These are phyloP conservation scores for Aspidiotus rigidus DNA, from an alignment of 2,888 invertebrate species.

Conservation along the genomic window DNA sequence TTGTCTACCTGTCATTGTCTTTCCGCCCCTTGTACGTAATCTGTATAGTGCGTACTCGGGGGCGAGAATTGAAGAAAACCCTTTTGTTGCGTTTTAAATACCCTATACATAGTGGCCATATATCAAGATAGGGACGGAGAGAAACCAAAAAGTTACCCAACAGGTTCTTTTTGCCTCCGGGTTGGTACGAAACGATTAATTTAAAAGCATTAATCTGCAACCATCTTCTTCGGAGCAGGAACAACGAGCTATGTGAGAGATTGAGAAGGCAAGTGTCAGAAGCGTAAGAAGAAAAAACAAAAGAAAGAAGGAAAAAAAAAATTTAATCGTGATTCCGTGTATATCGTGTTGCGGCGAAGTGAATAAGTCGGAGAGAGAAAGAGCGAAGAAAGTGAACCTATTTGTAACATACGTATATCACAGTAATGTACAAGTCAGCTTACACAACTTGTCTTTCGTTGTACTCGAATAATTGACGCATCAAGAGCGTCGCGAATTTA, in stretches of 20 bases:
- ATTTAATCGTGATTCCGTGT: not conserved
- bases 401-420: too few species aligned
- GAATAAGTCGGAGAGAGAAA: too few species aligned
- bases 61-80: too few species aligned
- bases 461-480: too few species aligned
- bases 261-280: not conserved
- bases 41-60: too few species aligned
- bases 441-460: too few species aligned
- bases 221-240: not conserved
- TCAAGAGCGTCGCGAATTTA: too few species aligned
- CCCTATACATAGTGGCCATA: not conserved
- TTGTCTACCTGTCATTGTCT: too few species aligned
- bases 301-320: not conserved
- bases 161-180: constrained; percentile 4
- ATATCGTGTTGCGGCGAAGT: not conserved
- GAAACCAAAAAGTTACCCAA: constrained; percentile 3
- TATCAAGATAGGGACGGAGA: not conserved
- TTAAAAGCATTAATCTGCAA: constrained; percentile 5
- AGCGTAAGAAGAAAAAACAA: constrained; percentile 5
- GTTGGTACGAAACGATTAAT: not conserved
- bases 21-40: too few species aligned
- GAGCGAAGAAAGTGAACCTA: too few species aligned
- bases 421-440: too few species aligned
- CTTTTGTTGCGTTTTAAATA: not conserved
- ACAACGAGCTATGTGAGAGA: not conserved